phyloP scores from a whole-genome alignment of 2,113 vertebrate species.

The Stegastes partitus region DNA sequence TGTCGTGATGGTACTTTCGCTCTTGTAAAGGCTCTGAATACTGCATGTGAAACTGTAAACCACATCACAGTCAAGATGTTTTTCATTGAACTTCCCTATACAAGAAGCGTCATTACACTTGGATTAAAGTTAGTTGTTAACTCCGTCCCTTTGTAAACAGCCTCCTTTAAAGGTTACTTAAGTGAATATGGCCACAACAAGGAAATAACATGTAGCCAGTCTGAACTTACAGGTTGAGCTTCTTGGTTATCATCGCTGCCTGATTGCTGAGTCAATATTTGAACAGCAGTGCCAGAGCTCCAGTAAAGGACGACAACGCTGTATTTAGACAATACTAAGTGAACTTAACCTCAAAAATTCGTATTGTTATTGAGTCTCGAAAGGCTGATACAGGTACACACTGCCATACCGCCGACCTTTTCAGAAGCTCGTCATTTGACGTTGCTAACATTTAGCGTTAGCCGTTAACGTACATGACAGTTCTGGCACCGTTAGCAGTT shows the following conservation, averaged over 20 bases:
- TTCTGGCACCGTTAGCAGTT: constrained; percentile 11
- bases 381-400: neutral
- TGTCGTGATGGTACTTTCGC: too few relatives aligned
- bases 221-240: neutral
- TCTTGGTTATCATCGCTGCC: constrained; percentile 1
- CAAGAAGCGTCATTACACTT: too few relatives aligned
- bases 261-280: constrained; percentile 64
- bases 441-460: constrained; percentile 26
- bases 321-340: too few relatives aligned
- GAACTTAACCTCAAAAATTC: too few relatives aligned
- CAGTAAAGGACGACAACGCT: neutral
- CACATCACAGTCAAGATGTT: too few relatives aligned
- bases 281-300: constrained; percentile 3
- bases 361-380: too few relatives aligned
- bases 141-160: neutral
- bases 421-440: neutral
- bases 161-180: neutral
- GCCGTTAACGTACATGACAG: constrained; percentile 3
- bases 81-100: too few relatives aligned
- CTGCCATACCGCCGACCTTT: neutral
- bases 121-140: neutral
- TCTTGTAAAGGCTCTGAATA: too few relatives aligned
- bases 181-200: neutral
- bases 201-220: neutral
- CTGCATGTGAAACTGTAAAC: too few relatives aligned